These are phyloP conservation scores for Pristionchus entomophagus DNA, from an alignment of 2,888 invertebrate genomes.

Conservation along the genomic window DNA sequence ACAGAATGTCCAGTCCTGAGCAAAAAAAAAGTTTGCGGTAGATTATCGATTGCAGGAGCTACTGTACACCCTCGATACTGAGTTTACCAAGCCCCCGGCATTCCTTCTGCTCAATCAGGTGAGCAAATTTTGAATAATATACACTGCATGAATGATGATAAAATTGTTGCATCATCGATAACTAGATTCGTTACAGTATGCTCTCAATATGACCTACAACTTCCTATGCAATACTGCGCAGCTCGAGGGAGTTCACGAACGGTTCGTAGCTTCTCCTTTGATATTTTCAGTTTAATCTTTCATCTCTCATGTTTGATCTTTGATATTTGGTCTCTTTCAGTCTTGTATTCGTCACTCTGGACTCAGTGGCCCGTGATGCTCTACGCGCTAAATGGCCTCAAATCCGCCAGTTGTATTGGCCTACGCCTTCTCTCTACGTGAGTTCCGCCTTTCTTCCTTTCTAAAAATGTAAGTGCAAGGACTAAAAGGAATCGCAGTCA, in stretches of 20 bases:
- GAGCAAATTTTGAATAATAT: not conserved
- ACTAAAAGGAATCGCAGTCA: too few species aligned
- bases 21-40: not conserved
- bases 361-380: constrained; percentile 68
- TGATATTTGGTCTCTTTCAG: constrained; percentile 49
- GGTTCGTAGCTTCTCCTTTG: constrained; percentile 19
- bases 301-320: not conserved
- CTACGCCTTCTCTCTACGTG: constrained; percentile 74
- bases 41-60: constrained; percentile 51
- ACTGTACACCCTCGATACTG: constrained; percentile 56
- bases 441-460: constrained; percentile 49
- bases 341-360: constrained; percentile 74
- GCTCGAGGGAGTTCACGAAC: constrained; percentile 64
- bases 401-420: constrained; percentile 74
- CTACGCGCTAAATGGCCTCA: constrained; percentile 69
- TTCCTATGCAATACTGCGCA: constrained; percentile 73
- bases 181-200: constrained; percentile 53
- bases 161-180: too few species aligned
- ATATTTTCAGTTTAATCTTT: not conserved
- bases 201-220: constrained; percentile 75
- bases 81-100: constrained; percentile 72
- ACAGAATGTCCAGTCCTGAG: not conserved
- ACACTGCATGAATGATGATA: too few species aligned
- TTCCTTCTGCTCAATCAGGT: constrained; percentile 72
- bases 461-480: too few species aligned